Evolutionary conservation across 2,888 invertebrate genomes (phyloP).

Genomic region (Fragum fragum): DNA sequence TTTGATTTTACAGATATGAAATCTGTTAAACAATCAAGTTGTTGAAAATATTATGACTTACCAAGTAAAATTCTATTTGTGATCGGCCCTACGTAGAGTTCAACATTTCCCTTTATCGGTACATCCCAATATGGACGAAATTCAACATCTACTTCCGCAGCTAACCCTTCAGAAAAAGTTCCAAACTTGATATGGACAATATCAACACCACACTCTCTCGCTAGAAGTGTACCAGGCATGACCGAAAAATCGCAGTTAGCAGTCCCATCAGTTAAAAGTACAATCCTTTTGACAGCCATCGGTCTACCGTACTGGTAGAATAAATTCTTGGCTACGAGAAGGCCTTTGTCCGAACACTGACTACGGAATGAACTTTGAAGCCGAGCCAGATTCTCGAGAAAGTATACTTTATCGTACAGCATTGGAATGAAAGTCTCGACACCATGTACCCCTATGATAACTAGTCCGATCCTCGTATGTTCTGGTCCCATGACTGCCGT

Average conservation of each 20-base stretch:
- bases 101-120: slow-evolving; percentile 16
- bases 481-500: slow-evolving; percentile 50
- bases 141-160: neutral
- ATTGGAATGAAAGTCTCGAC: slow-evolving; percentile 64
- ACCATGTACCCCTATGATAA: slow-evolving; percentile 52
- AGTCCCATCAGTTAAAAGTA: slow-evolving; percentile 48
- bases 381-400: slow-evolving; percentile 41
- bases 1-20: no score
- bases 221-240: slow-evolving; percentile 46
- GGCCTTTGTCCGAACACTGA: slow-evolving; percentile 58
- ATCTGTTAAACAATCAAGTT: no score
- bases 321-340: slow-evolving; percentile 57
- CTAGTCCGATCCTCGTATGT: slow-evolving; percentile 54
- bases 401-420: slow-evolving; percentile 42
- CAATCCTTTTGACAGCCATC: slow-evolving; percentile 58
- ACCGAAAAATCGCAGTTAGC: slow-evolving; percentile 38
- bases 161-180: neutral
- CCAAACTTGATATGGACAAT: slow-evolving; percentile 60
- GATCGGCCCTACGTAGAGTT: slow-evolving; percentile 27
- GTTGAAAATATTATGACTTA: no score
- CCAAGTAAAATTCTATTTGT: slow-evolving; percentile 45
- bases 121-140: slow-evolving; percentile 45
- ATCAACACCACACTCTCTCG: slow-evolving; percentile 59
- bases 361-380: slow-evolving; percentile 58
- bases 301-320: slow-evolving; percentile 65